Evolutionary conservation across 1,140 invertebrate genomes (phyloP), one percentile per base, ranked within the genome.

Genomic region (Brachionus angularis): DNA sequence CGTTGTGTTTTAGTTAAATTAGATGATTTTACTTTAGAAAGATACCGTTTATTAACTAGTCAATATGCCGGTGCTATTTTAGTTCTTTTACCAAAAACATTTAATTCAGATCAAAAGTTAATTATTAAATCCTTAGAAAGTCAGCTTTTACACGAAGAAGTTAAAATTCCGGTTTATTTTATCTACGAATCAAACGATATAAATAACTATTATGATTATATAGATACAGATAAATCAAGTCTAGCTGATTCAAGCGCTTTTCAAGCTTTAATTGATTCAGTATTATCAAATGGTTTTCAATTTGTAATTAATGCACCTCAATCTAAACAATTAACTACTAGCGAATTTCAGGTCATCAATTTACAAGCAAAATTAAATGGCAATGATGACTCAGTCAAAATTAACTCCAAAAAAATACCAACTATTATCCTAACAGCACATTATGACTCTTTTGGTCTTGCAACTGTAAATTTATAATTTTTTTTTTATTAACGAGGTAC

Each of bases 221-320:
- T 80, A 47, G 76, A 80, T 77, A 75, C 83, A 78, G 58, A 86
- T 76, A 84, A 84, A 77, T 79, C 84, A 44, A 78, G 78, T 12
- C 86, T 88, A 34, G 89, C 89, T 23, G 79, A 88, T 36, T 87
- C 89, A 74, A 76, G 74, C 67, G 62, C 75, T 62, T 78, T 79
- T 72, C 29, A 71, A 86, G 89, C 90, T 14, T 83, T 96, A 76
- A 80, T 93, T 55, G 87, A 88, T 76, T 87, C 89, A 23, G 87
- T 94, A 31, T 89, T 89, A n/a, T 91, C 91, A 5, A 94, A 92
- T 85, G 91, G 92, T 29, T 92, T 91, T 78, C 91, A 93, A 82
- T 85, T 93, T 73, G 87, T 90, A 46, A 85, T 91, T 14, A 84
- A 85, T 74, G 85, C 88, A 53, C 85, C 86, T 46, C 85, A 88